A percentile compares a stretch with the other conserved stretches of the same genome.
These are phyloP conservation scores for Eristalis pertinax DNA, from an alignment of 2,888 invertebrate species.

Conservation along the genomic window DNA sequence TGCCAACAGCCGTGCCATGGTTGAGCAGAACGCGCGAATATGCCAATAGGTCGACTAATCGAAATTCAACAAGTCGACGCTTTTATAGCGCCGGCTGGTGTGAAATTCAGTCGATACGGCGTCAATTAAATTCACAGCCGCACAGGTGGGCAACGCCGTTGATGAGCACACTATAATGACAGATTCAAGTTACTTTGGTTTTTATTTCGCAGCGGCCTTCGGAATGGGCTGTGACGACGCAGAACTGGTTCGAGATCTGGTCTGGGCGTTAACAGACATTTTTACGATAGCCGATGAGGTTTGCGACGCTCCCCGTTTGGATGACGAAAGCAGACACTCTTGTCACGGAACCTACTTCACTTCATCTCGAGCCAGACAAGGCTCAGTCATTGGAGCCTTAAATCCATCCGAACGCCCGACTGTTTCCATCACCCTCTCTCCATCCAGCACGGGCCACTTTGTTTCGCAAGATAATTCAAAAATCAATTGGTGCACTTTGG, in stretches of 20 bases:
- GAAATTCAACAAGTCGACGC: neutral
- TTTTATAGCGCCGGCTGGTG: neutral
- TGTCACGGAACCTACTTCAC: no score
- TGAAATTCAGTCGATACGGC: neutral
- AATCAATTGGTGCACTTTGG: constrained; percentile 5
- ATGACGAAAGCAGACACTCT: no score
- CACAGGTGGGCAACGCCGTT: neutral
- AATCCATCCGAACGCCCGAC: no score
- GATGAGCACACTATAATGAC: neutral
- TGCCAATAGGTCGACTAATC: neutral
- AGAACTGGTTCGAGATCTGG: no score
- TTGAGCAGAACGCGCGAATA: neutral
- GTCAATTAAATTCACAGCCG: neutral
- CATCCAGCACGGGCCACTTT: neutral
- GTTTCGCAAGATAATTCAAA: neutral
- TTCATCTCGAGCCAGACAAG: no score
- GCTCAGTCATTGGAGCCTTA: no score
- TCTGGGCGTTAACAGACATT: no score
- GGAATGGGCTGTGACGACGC: neutral
- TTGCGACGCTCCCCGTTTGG: no score
- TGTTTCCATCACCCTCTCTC: no score
- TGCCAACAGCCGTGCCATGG: neutral
- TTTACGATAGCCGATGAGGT: no score
- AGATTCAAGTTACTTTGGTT: no score
- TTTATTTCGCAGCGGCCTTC: neutral